Base-by-base conservation (phyloP, 2,797 vertebrate species). In the Eptatretus atami region DNA sequence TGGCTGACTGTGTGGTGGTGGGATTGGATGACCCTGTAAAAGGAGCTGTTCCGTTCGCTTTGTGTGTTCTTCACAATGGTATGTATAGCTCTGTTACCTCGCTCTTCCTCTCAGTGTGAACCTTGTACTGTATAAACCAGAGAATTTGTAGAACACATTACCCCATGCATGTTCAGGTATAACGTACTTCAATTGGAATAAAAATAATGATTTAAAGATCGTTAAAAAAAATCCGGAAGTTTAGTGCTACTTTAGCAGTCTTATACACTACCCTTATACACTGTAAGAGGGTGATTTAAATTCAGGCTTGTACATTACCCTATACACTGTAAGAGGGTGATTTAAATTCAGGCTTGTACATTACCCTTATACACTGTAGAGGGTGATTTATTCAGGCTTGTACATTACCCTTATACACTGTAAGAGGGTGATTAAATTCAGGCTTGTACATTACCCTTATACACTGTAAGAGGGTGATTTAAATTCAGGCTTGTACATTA, bases 1-100 rank as follows among this genome's bases (percentile, higher is more conserved):
- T 98, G 67, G 80, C 74, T 2, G 88, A 95, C 74, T 95, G 90
- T 57, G 90, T 87, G 13, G 88, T 95, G 25, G 83, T 95, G 52
- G 84, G 81, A 63, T 74, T 81, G 12, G 83, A 93, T 66, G 87
- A 98, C 71, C 19, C 77, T 53, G 72, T 95, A 67, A 95, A 93
- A 75, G 90, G 90, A 31, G 81, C 82, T 0, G 73, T 94, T 15
- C 92, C 92, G 0, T 72, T 95, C 69, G 88, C 87, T 0, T 71
- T 98, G 64, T 95, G 88, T 24, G 84, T 98, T 1, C 75, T 87
- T 55, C 79, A 73, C 67, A 77, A 76, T 25, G 83, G 88, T 95
- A 67, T 81, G 80, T 31, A 67, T 12, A 53, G n/a, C 3, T 55
- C 53, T 11, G 9, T 24, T 63, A 25, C 63, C 24, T 24, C 3